Conservation (phyloP, 2,888 invertebrate species). For the Euzophera pinguis region DNA sequence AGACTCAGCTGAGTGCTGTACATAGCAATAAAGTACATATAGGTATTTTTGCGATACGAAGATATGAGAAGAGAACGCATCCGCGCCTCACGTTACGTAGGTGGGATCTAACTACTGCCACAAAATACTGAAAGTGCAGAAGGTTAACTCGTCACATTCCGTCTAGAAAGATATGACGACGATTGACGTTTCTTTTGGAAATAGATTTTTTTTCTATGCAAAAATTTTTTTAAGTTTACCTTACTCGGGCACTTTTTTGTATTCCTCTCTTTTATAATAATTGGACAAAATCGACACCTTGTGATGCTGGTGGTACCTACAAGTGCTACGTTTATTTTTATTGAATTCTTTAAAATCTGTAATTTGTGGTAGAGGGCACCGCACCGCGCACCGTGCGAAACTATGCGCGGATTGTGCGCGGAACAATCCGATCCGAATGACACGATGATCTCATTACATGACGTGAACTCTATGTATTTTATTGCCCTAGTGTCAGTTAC, state of each 20-base stretch:
- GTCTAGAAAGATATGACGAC: too few species aligned
- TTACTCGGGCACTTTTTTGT: too few species aligned
- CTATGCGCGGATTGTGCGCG: constrained; percentile 32
- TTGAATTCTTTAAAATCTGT: not conserved
- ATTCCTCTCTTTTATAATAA: too few species aligned
- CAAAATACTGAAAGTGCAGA: not conserved
- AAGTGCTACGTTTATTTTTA: too few species aligned
- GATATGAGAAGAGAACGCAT: constrained; percentile 22
- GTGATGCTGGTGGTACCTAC: too few species aligned
- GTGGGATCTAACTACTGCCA: not conserved
- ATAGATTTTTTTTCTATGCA: too few species aligned
- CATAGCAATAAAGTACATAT: constrained; percentile 21
- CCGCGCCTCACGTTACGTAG: constrained; percentile 27
- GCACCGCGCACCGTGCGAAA: constrained; percentile 64
- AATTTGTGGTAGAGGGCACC: constrained; percentile 19
- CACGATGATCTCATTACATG: constrained; percentile 6
- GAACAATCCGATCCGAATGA: constrained; percentile 26
- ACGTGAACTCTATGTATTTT: not conserved
- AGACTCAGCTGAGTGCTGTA: constrained; percentile 33
- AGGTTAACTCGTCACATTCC: not conserved
- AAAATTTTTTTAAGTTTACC: too few species aligned
- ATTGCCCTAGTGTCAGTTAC: not conserved
- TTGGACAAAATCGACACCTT: too few species aligned
- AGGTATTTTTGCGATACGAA: constrained; percentile 24
- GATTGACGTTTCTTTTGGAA: too few species aligned